These are phyloP conservation scores for Drosophila greeni DNA, from an alignment of 2,888 invertebrate genomes.

Conservation along the genomic window DNA sequence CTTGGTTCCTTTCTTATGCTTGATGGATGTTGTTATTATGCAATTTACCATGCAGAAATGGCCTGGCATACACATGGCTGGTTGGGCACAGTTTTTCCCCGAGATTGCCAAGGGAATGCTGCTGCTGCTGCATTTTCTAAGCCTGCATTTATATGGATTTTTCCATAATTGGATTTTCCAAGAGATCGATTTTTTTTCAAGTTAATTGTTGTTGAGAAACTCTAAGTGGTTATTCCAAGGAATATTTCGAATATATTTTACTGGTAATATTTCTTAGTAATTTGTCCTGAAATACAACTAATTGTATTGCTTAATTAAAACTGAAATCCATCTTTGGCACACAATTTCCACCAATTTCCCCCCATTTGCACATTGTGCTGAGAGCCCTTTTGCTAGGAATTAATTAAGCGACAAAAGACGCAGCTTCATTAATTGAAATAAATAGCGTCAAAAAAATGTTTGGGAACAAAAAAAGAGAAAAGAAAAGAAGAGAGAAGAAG, in stretches of 20 bases:
- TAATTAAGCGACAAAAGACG: conserved; percentile 60
- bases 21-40: conserved; percentile 35
- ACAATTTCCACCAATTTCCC: conserved; percentile 5
- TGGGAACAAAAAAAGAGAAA: neutral
- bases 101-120: neutral
- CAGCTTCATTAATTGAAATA: conserved; percentile 70
- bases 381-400: conserved; percentile 42
- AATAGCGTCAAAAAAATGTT: conserved; percentile 45
- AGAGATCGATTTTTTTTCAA: neutral
- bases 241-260: neutral
- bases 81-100: neutral
- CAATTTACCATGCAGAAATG: conserved; percentile 26
- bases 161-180: neutral
- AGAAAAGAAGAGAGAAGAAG: neutral
- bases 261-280: conserved; percentile 2
- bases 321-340: conserved; percentile 39
- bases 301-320: conserved; percentile 52
- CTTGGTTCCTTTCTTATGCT: neutral
- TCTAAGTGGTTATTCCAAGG: neutral
- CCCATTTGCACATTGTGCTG: neutral
- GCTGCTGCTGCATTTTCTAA: neutral
- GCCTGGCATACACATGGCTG: neutral
- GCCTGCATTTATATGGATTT: neutral
- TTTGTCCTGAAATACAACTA: conserved; percentile 51
- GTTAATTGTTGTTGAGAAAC: neutral